A percentile compares a stretch with the other conserved stretches of the same genome.
phyloP scores from a whole-genome alignment of 1,140 invertebrate species.

The Episyrphus balteatus region DNA sequence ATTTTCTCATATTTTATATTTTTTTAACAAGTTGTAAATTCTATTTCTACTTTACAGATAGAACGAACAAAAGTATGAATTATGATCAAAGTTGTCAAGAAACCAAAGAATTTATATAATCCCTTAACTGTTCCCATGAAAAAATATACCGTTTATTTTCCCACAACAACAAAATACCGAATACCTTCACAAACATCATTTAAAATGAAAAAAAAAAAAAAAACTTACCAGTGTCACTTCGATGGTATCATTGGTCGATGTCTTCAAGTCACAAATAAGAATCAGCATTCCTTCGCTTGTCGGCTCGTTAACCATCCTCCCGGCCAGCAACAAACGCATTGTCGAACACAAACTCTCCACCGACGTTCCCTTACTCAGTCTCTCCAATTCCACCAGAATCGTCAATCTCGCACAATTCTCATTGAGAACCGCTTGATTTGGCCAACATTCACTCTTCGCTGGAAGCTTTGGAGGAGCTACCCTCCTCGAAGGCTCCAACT shows the following conservation, averaged over 20 bases:
- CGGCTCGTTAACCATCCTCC: conserved; percentile 38
- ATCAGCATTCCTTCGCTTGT: conserved; percentile 46
- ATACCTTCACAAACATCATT: too few species aligned
- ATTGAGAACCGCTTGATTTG: conserved; percentile 54
- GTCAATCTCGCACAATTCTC: conserved; percentile 64
- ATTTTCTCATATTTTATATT: too few species aligned
- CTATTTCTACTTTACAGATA: too few species aligned
- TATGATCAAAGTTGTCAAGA: too few species aligned
- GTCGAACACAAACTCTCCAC: conserved; percentile 59
- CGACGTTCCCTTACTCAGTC: conserved; percentile 54
- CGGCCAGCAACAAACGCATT: conserved; percentile 55
- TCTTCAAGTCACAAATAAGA: conserved; percentile 69
- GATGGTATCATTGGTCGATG: conserved; percentile 65
- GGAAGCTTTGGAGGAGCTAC: conserved; percentile 64
- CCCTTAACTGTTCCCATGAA: too few species aligned
- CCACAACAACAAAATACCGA: too few species aligned
- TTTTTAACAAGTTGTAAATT: too few species aligned
- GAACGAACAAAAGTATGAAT: too few species aligned
- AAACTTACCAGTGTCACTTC: conserved; percentile 73
- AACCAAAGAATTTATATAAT: too few species aligned
- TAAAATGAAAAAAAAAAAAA: too few species aligned
- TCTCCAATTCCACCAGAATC: conserved; percentile 55
- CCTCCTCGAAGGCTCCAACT: conserved; percentile 56
- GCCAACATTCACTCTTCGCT: conserved; percentile 65
- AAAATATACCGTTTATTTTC: too few species aligned